A percentile compares a stretch with the other conserved stretches of the same genome.
phyloP scores from a whole-genome alignment of 2,888 invertebrate species.

The Dicranocentrus wangi region DNA sequence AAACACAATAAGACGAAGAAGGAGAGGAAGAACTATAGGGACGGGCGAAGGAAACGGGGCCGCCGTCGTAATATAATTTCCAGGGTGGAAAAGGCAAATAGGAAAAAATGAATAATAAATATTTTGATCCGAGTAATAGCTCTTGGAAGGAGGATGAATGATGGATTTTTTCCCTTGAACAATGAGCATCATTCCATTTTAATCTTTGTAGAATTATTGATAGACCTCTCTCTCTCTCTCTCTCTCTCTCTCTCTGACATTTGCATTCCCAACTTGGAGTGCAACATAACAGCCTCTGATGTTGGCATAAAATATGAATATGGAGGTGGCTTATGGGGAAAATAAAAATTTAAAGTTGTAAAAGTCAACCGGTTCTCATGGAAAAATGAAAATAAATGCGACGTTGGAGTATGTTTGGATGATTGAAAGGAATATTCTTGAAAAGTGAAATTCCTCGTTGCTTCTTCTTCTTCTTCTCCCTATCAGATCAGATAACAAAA shows the following conservation, averaged over 20 bases:
- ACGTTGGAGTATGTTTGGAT: not conserved
- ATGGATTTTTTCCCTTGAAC: conserved; percentile 39
- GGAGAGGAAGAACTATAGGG: too few species aligned
- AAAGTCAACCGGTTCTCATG: too few species aligned
- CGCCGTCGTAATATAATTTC: too few species aligned
- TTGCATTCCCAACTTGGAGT: conserved; percentile 43
- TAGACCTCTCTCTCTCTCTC: too few species aligned
- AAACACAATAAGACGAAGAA: too few species aligned
- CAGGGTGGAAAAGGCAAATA: conserved; percentile 22
- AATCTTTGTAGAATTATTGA: conserved; percentile 65
- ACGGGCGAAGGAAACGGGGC: not conserved
- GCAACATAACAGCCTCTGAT: too few species aligned
- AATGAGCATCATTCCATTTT: conserved; percentile 39
- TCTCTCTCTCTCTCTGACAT: conserved; percentile 24
- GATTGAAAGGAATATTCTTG: conserved; percentile 1
- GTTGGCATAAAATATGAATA: too few species aligned
- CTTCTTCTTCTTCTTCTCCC: too few species aligned
- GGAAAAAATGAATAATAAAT: conserved; percentile 62
- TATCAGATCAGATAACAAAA: too few species aligned
- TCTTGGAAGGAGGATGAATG: conserved; percentile 37
- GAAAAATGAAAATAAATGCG: too few species aligned
- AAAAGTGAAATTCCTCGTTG: not conserved
- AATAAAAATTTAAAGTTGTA: too few species aligned
- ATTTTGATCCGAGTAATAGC: conserved; percentile 59
- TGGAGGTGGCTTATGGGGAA: too few species aligned